Evolutionary conservation across 2,113 vertebrate genomes (phyloP), one percentile per base, ranked within the genome.

Genomic region (Narcine bancroftii): DNA sequence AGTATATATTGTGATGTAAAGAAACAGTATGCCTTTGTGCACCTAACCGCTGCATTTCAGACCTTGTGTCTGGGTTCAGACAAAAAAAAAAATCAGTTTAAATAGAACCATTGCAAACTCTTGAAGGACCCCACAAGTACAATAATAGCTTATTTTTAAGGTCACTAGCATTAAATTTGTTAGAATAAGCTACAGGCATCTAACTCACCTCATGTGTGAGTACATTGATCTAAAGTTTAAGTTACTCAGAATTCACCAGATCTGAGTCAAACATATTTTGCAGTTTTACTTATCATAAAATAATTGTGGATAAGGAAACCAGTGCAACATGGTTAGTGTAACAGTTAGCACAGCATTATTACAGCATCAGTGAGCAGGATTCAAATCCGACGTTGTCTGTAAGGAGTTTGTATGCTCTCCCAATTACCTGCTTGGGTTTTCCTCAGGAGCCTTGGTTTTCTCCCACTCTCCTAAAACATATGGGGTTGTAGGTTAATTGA

Each of bases 31-130:
- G 79, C 5, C 53, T 60, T 87, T 63, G 81, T 87, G n/a, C 17
- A 29, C 33, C 53, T 63, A n/a, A 60, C 81, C 24, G 33, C 53
- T 87, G 21, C 6, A 60, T n/a, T 87, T 47, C 81, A 87, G 36
- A 60, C 33, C 81, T 63, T 87, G n/a, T 21, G 56, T 87, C 81
- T 63, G 81, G 81, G 56, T 36, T 87, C 81, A 60, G 56, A 87
- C 66, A 11, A 60, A 50, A 53, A 87, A n/a, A 60, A 87, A 36
- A 36, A 60, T 87, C 33, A 60, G 15, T 87, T 85, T 60, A 60
- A 87, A 17, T 60, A 87, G 36, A 87, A 87, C 81, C 81, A 87
- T 60, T 21, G 81, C 36, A 60, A 36, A n/a, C 60, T 60, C 33
- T 60, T 60, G 33, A 87, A 63, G 81, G n/a, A n/a, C 4, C 11